These are phyloP conservation scores for Dasypolia templi DNA, from an alignment of 2,888 invertebrate species.

Conservation along the genomic window DNA sequence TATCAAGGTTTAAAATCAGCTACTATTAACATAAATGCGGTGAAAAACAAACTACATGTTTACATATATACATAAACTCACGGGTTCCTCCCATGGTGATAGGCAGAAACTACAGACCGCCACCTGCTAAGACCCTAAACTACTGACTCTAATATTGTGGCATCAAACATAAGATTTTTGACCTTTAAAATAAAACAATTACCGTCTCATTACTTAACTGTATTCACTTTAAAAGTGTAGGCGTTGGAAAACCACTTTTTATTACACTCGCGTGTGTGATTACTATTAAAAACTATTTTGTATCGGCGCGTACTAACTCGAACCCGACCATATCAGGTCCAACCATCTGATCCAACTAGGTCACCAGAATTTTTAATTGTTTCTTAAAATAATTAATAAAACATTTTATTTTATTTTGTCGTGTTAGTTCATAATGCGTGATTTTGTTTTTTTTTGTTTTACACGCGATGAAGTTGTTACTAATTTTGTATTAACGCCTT, in stretches of 20 bases:
- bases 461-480: conserved; percentile 53
- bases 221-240: conserved; percentile 26
- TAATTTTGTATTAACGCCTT: conserved; percentile 36
- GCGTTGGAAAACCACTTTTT: conserved; percentile 43
- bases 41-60: too few relatives aligned
- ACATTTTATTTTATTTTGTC: conserved; percentile 30
- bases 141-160: not conserved
- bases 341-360: conserved; percentile 38
- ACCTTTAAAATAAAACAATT: conserved; percentile 19
- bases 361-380: conserved; percentile 54
- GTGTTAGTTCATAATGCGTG: conserved; percentile 50
- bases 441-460: conserved; percentile 35
- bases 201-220: not conserved
- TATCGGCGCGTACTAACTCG: conserved; percentile 31
- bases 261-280: conserved; percentile 57
- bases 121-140: too few relatives aligned
- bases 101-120: not conserved
- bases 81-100: too few relatives aligned
- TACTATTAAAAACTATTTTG: conserved; percentile 50
- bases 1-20: too few relatives aligned
- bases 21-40: too few relatives aligned
- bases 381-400: conserved; percentile 23
- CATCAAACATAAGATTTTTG: not conserved
- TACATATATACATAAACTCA: too few relatives aligned
- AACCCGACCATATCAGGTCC: conserved; percentile 38